These are phyloP conservation scores for Dryocosmus kuriphilus DNA, from an alignment of 2,888 invertebrate species.

Conservation along the genomic window DNA sequence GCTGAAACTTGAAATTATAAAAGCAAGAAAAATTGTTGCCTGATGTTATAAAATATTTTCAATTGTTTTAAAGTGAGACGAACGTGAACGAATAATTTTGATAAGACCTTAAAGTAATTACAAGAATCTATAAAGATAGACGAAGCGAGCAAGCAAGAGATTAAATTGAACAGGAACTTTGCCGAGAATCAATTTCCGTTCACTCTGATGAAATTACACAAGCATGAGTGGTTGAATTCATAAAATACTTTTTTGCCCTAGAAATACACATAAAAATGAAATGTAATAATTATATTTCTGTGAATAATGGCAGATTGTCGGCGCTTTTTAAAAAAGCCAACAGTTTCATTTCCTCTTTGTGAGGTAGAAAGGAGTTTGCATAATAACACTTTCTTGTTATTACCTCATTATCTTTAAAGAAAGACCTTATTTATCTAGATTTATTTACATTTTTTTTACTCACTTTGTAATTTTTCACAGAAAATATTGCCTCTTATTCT, in stretches of 20 bases:
- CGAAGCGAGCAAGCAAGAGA: conserved; percentile 12
- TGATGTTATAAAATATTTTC: not conserved
- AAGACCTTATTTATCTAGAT: not conserved
- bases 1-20: not conserved
- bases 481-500: not conserved
- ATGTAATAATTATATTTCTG: not conserved
- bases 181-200: conserved; percentile 39
- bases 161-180: conserved; percentile 30
- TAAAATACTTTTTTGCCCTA: not conserved
- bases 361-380: not conserved
- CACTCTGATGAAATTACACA: conserved; percentile 35
- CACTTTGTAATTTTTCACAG: not conserved
- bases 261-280: not conserved
- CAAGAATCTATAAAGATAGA: conserved; percentile 28
- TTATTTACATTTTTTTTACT: not conserved
- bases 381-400: conserved; percentile 18
- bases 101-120: conserved; percentile 14
- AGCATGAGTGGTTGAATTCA: conserved; percentile 23
- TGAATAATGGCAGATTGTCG: not conserved
- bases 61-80: conserved; percentile 8
- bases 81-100: conserved; percentile 1
- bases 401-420: not conserved
- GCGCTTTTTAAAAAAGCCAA: not conserved
- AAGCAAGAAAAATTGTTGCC: not conserved
- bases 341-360: not conserved